Base-by-base conservation (phyloP, 1,140 invertebrate species). In the Radopholus similis region DNA sequence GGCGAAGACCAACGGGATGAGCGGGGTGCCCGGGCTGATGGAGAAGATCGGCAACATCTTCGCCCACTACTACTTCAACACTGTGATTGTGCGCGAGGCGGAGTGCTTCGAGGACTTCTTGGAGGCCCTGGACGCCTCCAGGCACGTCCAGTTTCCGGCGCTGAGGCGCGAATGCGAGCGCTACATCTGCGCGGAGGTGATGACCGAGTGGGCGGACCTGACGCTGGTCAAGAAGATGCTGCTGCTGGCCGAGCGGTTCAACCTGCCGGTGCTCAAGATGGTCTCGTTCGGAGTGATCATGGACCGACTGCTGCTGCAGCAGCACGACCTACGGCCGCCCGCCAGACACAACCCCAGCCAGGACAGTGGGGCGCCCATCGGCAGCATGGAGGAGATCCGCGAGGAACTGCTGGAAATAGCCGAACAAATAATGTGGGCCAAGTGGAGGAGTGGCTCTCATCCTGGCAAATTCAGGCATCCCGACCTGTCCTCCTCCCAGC, bases 141-240 rank as follows among this genome's bases (percentile, higher is more conserved):
- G 35, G 8, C 51, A 38, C 21, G 56, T 74, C 18, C 58, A 74
- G 37, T 74, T 75, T 18, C 73, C 66, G 13, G 64, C 66, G 8
- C 40, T 74, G 15, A 13, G 53, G 9, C 44, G 64, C 11, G 72
- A 74, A 62, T 71, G 73, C 63, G 72, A 74, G 59, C 30, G 72
- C 28, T 74, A 51, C 34, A 74, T 74, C 35, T 74, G 72, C 37
- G 44, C 56, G 11, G 72, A 74, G 57, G 73, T 76, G 18, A 73
- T 73, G 49, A 32, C 60, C 47, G 72, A 74, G 40, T 71, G 58
- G 21, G 68, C 74, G 3, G 74, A 74, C 32, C 21, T 59, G 13
- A 38, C 49, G 18, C 70, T 74, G 37, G 68, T 77, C 1, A 74
- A 74, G 56, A 74, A 74, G 49, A 76, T 70, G 64, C 67, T 74